Evolutionary conservation across 1,140 invertebrate species (phyloP).

Genomic region (Sesamia nonagrioides): DNA sequence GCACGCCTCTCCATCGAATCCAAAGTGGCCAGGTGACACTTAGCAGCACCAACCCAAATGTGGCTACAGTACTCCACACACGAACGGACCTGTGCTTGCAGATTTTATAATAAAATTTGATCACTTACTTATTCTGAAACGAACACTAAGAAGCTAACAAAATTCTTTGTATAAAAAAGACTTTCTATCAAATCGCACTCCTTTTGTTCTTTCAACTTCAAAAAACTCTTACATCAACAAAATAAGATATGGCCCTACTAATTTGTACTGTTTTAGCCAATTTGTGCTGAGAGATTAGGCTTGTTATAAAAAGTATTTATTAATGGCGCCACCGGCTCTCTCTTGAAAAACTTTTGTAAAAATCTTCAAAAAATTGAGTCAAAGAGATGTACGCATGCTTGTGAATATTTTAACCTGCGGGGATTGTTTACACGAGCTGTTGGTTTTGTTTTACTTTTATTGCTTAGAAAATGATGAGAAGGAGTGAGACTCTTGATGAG

Average conservation of each 20-base stretch:
- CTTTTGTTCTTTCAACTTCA: neutral
- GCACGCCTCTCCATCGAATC: too few species aligned
- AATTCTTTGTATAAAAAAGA: neutral
- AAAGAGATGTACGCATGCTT: slow-evolving; percentile 28
- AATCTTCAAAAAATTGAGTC: slow-evolving; percentile 27
- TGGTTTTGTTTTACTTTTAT: slow-evolving; percentile 30
- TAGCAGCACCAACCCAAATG: too few species aligned
- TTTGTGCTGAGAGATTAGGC: slow-evolving; percentile 33
- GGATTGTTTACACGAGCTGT: neutral
- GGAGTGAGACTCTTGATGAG: neutral
- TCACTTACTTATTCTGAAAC: neutral
- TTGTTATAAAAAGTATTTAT: slow-evolving; percentile 47
- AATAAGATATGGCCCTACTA: slow-evolving; percentile 22
- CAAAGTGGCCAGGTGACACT: too few species aligned
- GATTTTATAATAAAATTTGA: neutral
- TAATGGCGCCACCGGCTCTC: slow-evolving; percentile 19
- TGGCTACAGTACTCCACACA: too few species aligned
- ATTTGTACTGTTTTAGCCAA: slow-evolving; percentile 39
- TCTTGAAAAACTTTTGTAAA: slow-evolving; percentile 1
- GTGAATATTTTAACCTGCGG: slow-evolving; percentile 24
- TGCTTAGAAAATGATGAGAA: neutral
- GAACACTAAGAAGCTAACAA: neutral
- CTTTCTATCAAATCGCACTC: neutral
- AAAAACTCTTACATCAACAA: slow-evolving; percentile 21
- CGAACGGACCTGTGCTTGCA: too few species aligned